These are phyloP conservation scores for Phocoena phocoena DNA, from an alignment of 2,113 vertebrate genomes.

Conservation along the genomic window DNA sequence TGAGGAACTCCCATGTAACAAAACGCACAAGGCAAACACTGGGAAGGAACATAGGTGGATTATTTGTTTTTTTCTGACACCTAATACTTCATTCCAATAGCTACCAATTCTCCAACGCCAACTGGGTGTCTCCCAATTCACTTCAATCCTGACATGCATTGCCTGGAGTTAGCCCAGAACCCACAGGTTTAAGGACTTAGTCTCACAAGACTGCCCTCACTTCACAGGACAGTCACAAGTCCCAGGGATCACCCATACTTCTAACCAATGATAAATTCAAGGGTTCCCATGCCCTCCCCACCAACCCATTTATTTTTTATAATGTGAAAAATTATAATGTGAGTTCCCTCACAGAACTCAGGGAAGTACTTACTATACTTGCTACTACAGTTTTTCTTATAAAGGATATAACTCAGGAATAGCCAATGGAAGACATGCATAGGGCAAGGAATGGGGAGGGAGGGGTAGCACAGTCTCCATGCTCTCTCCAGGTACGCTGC, in stretches of 20 bases:
- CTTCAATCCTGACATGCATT: background rate
- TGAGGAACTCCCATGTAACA: background rate
- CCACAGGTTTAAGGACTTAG: background rate
- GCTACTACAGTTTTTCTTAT: background rate
- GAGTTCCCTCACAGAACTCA: background rate
- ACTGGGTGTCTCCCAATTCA: background rate
- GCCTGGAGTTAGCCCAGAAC: background rate
- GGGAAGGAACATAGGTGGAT: no score
- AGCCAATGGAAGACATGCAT: background rate
- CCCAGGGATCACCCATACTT: background rate
- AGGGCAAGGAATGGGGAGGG: background rate
- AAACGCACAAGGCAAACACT: background rate
- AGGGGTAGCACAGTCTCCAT: rapidly evolving
- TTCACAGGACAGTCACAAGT: background rate
- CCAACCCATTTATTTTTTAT: background rate
- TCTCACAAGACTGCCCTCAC: background rate
- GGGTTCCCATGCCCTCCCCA: background rate
- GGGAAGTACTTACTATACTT: background rate
- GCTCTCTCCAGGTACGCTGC: rapidly evolving
- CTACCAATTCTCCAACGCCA: background rate
- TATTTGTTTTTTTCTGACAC: background rate
- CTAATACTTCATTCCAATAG: background rate
- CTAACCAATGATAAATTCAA: background rate
- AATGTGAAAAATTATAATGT: background rate
- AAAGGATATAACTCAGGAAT: background rate